Percentiles rank a stretch among this genome's conserved stretches.
phyloP scores from a whole-genome alignment of 2,113 vertebrate genomes.

The Rhinolophus sinicus region DNA sequence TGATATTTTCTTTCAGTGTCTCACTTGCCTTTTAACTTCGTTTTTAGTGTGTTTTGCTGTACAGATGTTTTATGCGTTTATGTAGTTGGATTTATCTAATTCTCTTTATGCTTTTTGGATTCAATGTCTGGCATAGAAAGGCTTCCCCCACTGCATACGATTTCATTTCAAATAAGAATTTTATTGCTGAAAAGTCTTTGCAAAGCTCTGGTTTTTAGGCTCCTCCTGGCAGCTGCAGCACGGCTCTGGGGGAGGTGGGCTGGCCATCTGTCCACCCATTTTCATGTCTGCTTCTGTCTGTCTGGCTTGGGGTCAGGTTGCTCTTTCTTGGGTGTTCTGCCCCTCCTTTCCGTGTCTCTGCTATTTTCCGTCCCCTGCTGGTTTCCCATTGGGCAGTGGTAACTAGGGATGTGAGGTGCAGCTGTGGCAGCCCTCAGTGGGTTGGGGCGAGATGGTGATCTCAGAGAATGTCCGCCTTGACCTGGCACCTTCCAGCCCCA shows the following conservation, averaged over 20 bases:
- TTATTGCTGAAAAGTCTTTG: slow-evolving; percentile 63
- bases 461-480: fast-evolving
- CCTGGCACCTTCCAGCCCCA: background rate
- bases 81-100: slow-evolving; percentile 52
- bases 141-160: background rate
- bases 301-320: background rate
- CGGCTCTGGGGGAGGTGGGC: background rate
- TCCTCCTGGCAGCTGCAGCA: slow-evolving; percentile 29
- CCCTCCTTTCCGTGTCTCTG: background rate
- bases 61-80: slow-evolving; percentile 49
- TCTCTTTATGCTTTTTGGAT: slow-evolving; percentile 61
- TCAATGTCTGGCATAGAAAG: slow-evolving; percentile 58
- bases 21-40: slow-evolving; percentile 54
- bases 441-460: background rate
- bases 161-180: slow-evolving; percentile 69
- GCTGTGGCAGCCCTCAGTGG: background rate
- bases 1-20: slow-evolving; percentile 29
- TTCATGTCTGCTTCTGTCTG: background rate
- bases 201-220: background rate
- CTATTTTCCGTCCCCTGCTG: background rate
- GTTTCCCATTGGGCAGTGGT: background rate
- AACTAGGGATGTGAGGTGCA: background rate
- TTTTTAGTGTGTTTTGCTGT: slow-evolving; percentile 47
- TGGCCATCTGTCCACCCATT: background rate
- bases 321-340: background rate